Conservation (phyloP, 1,140 invertebrate genomes). For the Drosophila lini region DNA sequence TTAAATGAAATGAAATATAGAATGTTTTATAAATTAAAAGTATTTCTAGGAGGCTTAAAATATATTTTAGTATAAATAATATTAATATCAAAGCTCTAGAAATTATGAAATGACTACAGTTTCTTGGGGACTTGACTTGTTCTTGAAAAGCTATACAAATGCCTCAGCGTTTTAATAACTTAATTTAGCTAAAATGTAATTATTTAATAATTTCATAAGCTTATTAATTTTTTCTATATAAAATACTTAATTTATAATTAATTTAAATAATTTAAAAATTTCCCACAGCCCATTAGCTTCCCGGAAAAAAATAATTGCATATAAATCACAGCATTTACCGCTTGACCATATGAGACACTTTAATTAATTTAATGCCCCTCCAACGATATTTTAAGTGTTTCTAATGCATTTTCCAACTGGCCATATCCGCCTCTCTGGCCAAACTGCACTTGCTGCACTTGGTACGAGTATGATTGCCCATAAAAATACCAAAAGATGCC, state of each 20-base stretch:
- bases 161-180: fast-evolving
- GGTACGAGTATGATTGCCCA: conserved; percentile 34
- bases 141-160: background rate
- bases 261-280: background rate
- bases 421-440: conserved; percentile 23
- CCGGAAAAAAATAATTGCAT: background rate
- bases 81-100: background rate
- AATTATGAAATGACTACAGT: background rate
- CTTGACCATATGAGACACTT: background rate
- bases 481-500: conserved; percentile 50
- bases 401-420: conserved; percentile 16
- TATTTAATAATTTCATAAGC: background rate
- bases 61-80: background rate
- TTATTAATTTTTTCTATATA: no score
- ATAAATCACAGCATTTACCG: background rate
- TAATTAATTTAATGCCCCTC: conserved; percentile 18
- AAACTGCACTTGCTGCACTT: conserved; percentile 25
- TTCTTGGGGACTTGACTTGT: background rate
- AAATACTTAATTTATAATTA: background rate
- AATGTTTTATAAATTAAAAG: no score
- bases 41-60: background rate
- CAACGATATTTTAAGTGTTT: conserved; percentile 7
- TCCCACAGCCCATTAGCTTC: background rate
- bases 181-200: no score
- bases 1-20: no score